Conservation (phyloP, 2,113 vertebrate genomes). For the Siphamia tubifer region DNA sequence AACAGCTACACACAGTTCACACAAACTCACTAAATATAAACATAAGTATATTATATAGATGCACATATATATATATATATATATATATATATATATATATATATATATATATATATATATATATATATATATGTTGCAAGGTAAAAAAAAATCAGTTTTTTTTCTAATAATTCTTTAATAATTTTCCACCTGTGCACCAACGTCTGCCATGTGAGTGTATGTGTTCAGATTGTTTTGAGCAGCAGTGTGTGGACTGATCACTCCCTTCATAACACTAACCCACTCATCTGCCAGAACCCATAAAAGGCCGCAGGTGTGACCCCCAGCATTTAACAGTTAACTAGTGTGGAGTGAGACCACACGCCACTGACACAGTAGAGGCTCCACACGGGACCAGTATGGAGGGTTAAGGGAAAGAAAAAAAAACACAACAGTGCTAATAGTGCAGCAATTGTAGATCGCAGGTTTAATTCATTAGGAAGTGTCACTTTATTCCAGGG, state of each 20-base stretch:
- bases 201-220: background rate
- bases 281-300: constrained; percentile 67
- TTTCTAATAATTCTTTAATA: too few relatives aligned
- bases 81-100: too few relatives aligned
- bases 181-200: too few relatives aligned
- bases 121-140: too few relatives aligned
- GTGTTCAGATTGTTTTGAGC: constrained; percentile 19
- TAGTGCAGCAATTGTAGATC: constrained; percentile 66
- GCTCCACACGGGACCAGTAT: constrained; percentile 56
- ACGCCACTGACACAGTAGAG: constrained; percentile 65
- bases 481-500: constrained; percentile 79
- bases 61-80: too few relatives aligned
- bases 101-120: too few relatives aligned
- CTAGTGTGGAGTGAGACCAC: constrained; percentile 72
- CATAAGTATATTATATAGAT: too few relatives aligned
- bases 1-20: too few relatives aligned
- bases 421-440: constrained; percentile 12
- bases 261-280: constrained; percentile 47
- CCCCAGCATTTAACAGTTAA: constrained; percentile 71
- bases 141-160: too few relatives aligned
- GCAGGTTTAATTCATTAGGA: constrained; percentile 79
- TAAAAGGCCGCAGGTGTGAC: constrained; percentile 77
- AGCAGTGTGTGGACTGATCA: constrained; percentile 23
- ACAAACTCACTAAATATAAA: too few relatives aligned
- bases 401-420: constrained; percentile 13